Evolutionary conservation across 2,797 vertebrate genomes (phyloP).

Genomic region (Coreius guichenoti): DNA sequence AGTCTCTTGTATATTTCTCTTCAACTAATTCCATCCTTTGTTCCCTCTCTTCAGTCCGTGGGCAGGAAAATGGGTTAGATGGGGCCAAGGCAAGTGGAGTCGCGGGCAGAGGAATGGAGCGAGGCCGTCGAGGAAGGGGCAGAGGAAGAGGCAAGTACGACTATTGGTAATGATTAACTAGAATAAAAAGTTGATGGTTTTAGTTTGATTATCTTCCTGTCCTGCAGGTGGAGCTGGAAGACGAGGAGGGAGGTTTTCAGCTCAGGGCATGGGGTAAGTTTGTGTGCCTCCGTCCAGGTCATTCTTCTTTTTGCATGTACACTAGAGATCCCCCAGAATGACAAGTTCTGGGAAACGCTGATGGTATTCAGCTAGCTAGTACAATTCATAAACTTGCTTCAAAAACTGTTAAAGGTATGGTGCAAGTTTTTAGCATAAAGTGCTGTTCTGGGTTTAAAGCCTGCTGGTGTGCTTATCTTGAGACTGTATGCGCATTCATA

Average conservation of each 20-base stretch:
- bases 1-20: neutral
- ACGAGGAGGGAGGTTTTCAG: slow-evolving; percentile 95
- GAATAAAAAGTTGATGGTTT: slow-evolving; percentile 22
- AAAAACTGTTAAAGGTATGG: neutral
- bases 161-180: neutral
- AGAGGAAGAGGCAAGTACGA: slow-evolving; percentile 89
- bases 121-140: slow-evolving; percentile 92
- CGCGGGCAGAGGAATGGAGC: slow-evolving; percentile 89
- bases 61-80: slow-evolving; percentile 97
- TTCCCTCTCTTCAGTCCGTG: slow-evolving; percentile 82
- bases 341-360: neutral
- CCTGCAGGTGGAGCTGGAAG: slow-evolving; percentile 85
- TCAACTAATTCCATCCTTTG: neutral
- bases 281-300: slow-evolving; percentile 60
- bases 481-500: slow-evolving; percentile 15
- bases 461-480: slow-evolving; percentile 20
- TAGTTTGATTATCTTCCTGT: slow-evolving; percentile 22
- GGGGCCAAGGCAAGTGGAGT: slow-evolving; percentile 85
- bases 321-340: slow-evolving; percentile 64
- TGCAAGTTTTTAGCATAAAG: neutral
- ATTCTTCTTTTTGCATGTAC: slow-evolving; percentile 63
- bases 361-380: neutral
- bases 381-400: neutral
- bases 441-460: slow-evolving; percentile 10
- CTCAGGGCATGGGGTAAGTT: slow-evolving; percentile 98